Evolutionary conservation across 2,113 vertebrate species (phyloP).

Genomic region (Ia io): DNA sequence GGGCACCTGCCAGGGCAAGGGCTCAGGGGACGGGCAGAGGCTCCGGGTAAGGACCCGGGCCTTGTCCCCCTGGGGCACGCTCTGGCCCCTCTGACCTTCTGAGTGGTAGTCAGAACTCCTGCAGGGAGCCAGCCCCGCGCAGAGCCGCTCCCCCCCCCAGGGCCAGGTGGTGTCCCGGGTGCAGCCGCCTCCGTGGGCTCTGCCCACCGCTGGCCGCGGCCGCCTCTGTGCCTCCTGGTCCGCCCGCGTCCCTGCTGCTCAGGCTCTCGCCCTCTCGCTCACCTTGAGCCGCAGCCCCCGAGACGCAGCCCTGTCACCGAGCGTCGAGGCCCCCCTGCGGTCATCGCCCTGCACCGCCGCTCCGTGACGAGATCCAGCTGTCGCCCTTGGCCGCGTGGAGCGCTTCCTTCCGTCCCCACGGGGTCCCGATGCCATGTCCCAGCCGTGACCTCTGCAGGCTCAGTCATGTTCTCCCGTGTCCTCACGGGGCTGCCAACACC

Average conservation of each 20-base stretch:
- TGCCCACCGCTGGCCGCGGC: not conserved
- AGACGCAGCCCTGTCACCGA: fast-evolving
- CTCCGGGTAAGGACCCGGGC: not conserved
- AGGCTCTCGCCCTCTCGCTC: not conserved
- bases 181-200: fast-evolving
- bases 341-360: not conserved
- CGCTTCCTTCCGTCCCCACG: fast-evolving
- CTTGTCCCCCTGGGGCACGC: fast-evolving
- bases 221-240: not conserved
- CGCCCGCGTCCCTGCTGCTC: not conserved
- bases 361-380: not conserved
- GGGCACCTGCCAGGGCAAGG: too few relatives aligned
- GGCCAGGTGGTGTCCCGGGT: fast-evolving
- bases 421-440: not conserved
- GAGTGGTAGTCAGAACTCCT: not conserved
- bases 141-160: not conserved
- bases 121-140: not conserved
- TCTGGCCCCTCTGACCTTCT: not conserved
- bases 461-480: not conserved
- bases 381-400: not conserved
- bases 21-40: not conserved
- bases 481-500: conserved; percentile 61
- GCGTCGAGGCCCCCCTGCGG: fast-evolving
- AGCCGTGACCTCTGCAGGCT: conserved; percentile 23
- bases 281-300: not conserved